Conservation (phyloP, 1,140 invertebrate species). For the Sitobion miscanthi region DNA sequence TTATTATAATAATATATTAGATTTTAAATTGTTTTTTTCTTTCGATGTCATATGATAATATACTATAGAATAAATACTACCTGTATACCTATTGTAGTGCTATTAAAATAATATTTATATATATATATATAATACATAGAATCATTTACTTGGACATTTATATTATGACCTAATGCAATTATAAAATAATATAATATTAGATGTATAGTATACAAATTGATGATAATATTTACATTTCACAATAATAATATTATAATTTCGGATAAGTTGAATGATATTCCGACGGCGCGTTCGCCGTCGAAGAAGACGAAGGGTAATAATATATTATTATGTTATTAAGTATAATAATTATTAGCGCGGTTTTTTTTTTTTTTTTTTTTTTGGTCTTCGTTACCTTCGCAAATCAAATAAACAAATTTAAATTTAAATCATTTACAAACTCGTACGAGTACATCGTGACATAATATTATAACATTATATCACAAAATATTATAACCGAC, state of each 20-base stretch:
- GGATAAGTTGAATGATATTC: neutral
- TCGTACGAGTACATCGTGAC: neutral
- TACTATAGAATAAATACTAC: constrained; percentile 5
- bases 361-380: too few relatives aligned
- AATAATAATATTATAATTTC: neutral
- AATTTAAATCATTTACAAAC: neutral
- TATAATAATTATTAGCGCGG: too few relatives aligned
- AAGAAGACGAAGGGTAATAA: neutral
- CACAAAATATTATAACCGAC: neutral
- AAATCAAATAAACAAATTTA: neutral
- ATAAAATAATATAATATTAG: neutral
- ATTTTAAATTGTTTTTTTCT: neutral
- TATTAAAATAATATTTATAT: neutral
- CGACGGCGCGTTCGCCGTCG: neutral
- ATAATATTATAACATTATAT: neutral
- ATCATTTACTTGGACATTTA: neutral
- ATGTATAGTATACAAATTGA: neutral
- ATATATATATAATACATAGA: neutral
- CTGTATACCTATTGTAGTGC: constrained; percentile 1
- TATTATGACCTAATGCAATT: neutral
- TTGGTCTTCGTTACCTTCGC: neutral
- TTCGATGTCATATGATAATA: neutral
- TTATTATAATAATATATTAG: neutral
- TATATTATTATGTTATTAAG: too few relatives aligned
- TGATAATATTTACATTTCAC: too few relatives aligned